phyloP scores from a whole-genome alignment of 2,113 vertebrate genomes.

The Hipposideros armiger region DNA sequence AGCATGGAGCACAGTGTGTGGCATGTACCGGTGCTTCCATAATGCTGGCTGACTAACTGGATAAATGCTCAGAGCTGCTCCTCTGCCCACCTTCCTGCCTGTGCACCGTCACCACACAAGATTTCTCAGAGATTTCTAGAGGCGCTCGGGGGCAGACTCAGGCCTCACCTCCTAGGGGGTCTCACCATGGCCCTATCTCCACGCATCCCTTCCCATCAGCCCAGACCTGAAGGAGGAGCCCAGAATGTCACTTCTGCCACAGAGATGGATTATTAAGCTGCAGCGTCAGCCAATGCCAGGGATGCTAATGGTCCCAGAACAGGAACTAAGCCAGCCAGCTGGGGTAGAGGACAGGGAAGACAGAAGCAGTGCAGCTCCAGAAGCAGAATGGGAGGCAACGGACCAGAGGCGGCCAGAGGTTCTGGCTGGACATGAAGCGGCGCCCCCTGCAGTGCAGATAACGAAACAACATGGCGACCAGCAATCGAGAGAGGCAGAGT shows the following conservation, averaged over 20 bases:
- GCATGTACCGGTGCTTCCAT: neutral
- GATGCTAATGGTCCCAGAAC: constrained; percentile 73
- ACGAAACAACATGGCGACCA: neutral
- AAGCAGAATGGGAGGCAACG: neutral
- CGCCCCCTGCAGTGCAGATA: neutral
- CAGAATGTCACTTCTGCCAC: neutral
- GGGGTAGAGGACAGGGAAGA: neutral
- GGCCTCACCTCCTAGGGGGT: neutral
- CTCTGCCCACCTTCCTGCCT: neutral
- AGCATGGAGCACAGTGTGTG: neutral
- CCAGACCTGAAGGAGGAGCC: neutral
- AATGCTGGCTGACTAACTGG: neutral
- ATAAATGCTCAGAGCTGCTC: neutral
- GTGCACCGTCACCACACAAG: fast-evolving
- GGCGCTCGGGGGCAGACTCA: neutral
- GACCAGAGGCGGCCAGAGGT: neutral
- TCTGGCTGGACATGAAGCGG: neutral
- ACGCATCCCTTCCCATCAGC: fast-evolving
- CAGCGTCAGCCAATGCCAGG: constrained; percentile 80
- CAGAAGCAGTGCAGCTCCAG: neutral
- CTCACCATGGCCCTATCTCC: fast-evolving
- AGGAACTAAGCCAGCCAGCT: neutral
- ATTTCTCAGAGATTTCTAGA: neutral
- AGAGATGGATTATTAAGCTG: constrained; percentile 77
- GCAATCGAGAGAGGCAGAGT: neutral